phyloP scores from a whole-genome alignment of 2,888 invertebrate species.

The Parelbella ahira region DNA sequence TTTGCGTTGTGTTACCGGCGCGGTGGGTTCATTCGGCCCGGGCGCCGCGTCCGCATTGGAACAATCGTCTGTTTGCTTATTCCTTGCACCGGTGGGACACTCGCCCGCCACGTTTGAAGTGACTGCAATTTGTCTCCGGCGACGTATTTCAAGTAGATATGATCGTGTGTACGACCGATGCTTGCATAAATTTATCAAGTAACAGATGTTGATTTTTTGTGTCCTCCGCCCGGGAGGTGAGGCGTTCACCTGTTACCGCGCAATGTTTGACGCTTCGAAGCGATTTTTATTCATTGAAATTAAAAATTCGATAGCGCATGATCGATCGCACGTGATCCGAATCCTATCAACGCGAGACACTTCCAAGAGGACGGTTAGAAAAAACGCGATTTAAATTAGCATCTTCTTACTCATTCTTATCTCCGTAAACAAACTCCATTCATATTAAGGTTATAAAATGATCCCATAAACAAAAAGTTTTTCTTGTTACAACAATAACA shows the following conservation, averaged over 20 bases:
- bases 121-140: constrained; percentile 73
- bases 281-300: constrained; percentile 61
- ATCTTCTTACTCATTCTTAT: too few relatives aligned
- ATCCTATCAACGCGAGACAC: too few relatives aligned
- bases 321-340: constrained; percentile 52
- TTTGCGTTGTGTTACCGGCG: constrained; percentile 53
- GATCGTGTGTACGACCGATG: constrained; percentile 65
- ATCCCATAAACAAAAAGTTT: too few relatives aligned
- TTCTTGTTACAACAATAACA: too few relatives aligned
- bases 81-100: constrained; percentile 50
- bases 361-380: too few relatives aligned
- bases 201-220: constrained; percentile 69
- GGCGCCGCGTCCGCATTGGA: constrained; percentile 38
- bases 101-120: constrained; percentile 65
- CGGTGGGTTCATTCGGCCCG: constrained; percentile 45
- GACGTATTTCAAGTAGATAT: constrained; percentile 74
- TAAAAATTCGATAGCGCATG: constrained; percentile 65
- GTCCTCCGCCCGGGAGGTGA: constrained; percentile 53
- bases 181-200: constrained; percentile 63
- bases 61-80: constrained; percentile 64
- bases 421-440: too few relatives aligned
- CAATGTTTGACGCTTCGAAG: constrained; percentile 54
- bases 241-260: constrained; percentile 64
- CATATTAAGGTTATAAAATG: too few relatives aligned
- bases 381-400: too few relatives aligned